Evolutionary conservation across 2,888 invertebrate genomes (phyloP).

Genomic region (Cataglyphis livida): DNA sequence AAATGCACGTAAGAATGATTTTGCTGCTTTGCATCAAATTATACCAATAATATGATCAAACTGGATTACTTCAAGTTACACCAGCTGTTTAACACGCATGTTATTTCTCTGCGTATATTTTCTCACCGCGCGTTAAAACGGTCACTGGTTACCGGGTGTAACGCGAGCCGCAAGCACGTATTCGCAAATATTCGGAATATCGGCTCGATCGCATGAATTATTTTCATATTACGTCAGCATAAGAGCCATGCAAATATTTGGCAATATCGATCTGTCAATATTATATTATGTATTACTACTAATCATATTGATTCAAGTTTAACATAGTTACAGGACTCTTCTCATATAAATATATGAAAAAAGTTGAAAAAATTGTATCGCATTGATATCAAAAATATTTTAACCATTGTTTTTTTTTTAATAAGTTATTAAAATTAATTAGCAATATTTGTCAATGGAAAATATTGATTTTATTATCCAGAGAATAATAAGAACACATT

Average conservation of each 20-base stretch:
- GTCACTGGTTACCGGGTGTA: not conserved
- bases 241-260: conserved; percentile 31
- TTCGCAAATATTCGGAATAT: conserved; percentile 5
- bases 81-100: conserved; percentile 38
- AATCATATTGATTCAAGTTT: not conserved
- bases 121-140: conserved; percentile 34
- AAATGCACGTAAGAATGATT: not conserved
- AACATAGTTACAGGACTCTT: not conserved
- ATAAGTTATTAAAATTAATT: not conserved
- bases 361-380: not conserved
- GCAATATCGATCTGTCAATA: not conserved
- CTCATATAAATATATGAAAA: not conserved
- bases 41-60: conserved; percentile 8
- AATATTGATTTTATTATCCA: not conserved
- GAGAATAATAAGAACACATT: not conserved
- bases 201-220: conserved; percentile 33
- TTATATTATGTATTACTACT: conserved; percentile 1
- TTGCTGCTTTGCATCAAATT: not conserved
- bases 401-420: not conserved
- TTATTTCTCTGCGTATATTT: conserved; percentile 41
- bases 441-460: not conserved
- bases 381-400: not conserved
- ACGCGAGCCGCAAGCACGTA: conserved; percentile 32
- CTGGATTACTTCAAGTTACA: conserved; percentile 49
- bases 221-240: conserved; percentile 38